Evolutionary conservation across 2,888 invertebrate species (phyloP).

Genomic region (Holacanthella duospinosa): DNA sequence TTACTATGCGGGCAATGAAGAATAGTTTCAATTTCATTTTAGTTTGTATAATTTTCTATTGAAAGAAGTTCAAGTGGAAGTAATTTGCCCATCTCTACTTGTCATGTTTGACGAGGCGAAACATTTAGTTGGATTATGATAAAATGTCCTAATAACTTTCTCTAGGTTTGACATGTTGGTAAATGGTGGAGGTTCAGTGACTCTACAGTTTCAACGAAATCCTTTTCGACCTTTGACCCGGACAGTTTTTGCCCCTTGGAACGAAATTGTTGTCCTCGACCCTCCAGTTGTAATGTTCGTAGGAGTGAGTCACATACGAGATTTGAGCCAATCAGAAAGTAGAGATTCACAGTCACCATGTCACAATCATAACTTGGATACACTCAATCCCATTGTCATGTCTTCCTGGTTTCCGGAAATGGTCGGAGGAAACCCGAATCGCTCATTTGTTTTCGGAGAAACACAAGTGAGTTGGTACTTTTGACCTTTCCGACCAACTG

Average conservation of each 20-base stretch:
- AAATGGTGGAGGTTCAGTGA: slow-evolving; percentile 96
- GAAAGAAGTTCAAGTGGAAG: too few species aligned
- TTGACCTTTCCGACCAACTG: not conserved
- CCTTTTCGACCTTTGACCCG: slow-evolving; percentile 81
- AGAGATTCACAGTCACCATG: slow-evolving; percentile 48
- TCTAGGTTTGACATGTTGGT: slow-evolving; percentile 98
- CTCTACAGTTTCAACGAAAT: slow-evolving; percentile 87
- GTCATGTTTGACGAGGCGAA: not conserved
- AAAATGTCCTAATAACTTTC: not conserved
- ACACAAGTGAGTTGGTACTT: slow-evolving; percentile 56
- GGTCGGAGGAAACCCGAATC: slow-evolving; percentile 69
- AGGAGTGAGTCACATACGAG: slow-evolving; percentile 23
- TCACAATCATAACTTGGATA: slow-evolving; percentile 74
- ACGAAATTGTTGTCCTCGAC: slow-evolving; percentile 81
- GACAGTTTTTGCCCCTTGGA: slow-evolving; percentile 93
- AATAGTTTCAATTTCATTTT: too few species aligned
- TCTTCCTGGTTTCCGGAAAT: slow-evolving; percentile 85
- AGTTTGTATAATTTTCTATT: too few species aligned
- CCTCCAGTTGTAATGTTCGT: slow-evolving; percentile 68
- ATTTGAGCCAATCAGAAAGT: slow-evolving; percentile 23
- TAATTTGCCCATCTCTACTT: not conserved
- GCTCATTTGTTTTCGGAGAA: slow-evolving; percentile 77
- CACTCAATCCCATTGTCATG: slow-evolving; percentile 70
- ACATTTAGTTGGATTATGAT: too few species aligned
- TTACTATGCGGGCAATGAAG: too few species aligned